Percentiles rank a stretch among this genome's conserved stretches.
Evolutionary conservation across 2,888 invertebrate genomes (phyloP).

Genomic region (Hemithea aestivaria): DNA sequence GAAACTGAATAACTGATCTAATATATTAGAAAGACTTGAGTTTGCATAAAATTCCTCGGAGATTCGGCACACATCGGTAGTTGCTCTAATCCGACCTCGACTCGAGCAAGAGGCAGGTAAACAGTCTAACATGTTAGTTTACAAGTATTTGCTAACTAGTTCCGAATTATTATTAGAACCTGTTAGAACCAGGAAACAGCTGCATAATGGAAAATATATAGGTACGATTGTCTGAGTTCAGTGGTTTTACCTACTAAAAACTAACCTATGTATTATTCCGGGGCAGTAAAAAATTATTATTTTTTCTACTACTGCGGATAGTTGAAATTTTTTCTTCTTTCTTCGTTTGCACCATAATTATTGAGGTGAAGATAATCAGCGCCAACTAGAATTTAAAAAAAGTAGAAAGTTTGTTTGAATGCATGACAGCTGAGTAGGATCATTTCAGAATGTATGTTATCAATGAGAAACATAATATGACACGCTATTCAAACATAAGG

Average conservation of each 20-base stretch:
- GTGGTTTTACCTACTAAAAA: too few species aligned
- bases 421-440: neutral
- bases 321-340: too few species aligned
- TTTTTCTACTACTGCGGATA: too few species aligned
- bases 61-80: constrained; percentile 7
- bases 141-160: constrained; percentile 9
- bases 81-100: constrained; percentile 9
- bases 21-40: constrained; percentile 38
- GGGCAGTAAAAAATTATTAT: too few species aligned
- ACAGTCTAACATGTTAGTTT: constrained; percentile 2
- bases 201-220: neutral
- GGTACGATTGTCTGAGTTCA: too few species aligned
- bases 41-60: constrained; percentile 27
- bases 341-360: too few species aligned
- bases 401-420: too few species aligned
- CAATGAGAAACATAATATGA: neutral
- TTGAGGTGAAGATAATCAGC: too few species aligned
- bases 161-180: neutral
- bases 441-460: neutral
- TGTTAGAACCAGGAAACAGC: neutral
- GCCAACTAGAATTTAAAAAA: too few species aligned
- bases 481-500: constrained; percentile 8
- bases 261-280: too few species aligned
- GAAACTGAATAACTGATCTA: constrained; percentile 49
- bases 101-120: constrained; percentile 1